These are phyloP conservation scores for Andrena camellia DNA, from an alignment of 2,888 invertebrate genomes.

Conservation along the genomic window DNA sequence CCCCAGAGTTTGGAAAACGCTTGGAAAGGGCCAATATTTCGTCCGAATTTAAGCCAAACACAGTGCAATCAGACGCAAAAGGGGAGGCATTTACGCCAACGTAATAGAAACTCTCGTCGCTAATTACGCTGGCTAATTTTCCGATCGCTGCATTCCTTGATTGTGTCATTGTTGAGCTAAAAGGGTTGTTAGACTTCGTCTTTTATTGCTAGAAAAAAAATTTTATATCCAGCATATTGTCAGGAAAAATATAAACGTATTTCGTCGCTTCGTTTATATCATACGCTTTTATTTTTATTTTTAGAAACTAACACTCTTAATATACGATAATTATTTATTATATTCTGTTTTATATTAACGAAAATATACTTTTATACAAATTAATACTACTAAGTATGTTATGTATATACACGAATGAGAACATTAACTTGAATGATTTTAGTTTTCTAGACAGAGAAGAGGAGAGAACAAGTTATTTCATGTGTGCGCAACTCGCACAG, in stretches of 20 bases:
- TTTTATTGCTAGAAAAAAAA: conserved; percentile 78
- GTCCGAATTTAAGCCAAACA: conserved; percentile 91
- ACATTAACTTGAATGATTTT: no score
- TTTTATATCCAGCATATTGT: conserved; percentile 29
- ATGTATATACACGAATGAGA: no score
- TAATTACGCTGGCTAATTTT: conserved; percentile 75
- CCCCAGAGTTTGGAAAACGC: conserved; percentile 89
- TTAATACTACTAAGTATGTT: background rate
- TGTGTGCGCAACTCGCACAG: background rate
- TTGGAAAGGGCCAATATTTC: conserved; percentile 90
- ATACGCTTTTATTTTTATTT: background rate
- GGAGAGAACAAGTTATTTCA: conserved; percentile 21
- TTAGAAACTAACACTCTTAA: background rate
- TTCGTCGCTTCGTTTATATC: no score
- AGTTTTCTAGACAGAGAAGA: background rate
- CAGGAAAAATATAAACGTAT: conserved; percentile 24
- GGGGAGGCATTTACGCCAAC: conserved; percentile 93
- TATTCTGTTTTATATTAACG: background rate
- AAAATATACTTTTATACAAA: background rate
- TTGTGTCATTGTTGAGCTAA: conserved; percentile 61
- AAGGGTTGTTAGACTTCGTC: conserved; percentile 76
- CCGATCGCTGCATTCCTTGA: conserved; percentile 69
- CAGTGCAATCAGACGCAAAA: conserved; percentile 90
- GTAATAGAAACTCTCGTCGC: conserved; percentile 89
- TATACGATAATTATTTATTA: background rate